Evolutionary conservation across 2,113 vertebrate species (phyloP).

Genomic region (Collichthys lucidus): DNA sequence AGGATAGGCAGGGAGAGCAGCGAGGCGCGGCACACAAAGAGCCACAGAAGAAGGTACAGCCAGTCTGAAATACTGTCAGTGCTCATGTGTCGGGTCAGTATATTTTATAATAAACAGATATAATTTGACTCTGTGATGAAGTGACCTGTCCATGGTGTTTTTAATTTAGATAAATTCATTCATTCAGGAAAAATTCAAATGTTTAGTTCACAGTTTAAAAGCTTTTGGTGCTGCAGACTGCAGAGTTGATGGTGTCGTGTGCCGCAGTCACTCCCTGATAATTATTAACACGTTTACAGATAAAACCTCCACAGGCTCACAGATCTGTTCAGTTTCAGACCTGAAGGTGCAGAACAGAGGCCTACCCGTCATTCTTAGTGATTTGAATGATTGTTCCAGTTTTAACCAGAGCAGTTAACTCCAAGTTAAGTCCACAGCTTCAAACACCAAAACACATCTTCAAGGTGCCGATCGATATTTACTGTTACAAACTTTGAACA

Average conservation of each 20-base stretch:
- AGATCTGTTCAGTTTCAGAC: not conserved
- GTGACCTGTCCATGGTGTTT: too few species aligned
- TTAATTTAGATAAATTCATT: too few species aligned
- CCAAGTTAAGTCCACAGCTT: not conserved
- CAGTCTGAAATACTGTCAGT: too few species aligned
- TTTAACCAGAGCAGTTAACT: not conserved
- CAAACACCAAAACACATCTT: too few species aligned
- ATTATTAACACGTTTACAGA: slow-evolving; percentile 19
- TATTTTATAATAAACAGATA: too few species aligned
- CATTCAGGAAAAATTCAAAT: too few species aligned
- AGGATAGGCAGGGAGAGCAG: slow-evolving; percentile 80
- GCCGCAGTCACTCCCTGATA: not conserved
- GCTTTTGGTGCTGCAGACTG: not conserved
- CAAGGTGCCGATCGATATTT: too few species aligned
- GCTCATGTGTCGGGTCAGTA: too few species aligned
- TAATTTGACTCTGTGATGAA: too few species aligned
- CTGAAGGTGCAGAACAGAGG: not conserved
- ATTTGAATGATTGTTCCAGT: not conserved
- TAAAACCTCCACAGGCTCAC: not conserved
- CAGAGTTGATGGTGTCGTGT: not conserved
- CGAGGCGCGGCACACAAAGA: slow-evolving; percentile 52
- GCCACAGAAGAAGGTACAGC: slow-evolving; percentile 44
- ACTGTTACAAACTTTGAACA: not conserved
- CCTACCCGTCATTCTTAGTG: not conserved
- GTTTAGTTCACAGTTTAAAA: not conserved